Evolutionary conservation across 1,140 invertebrate species (phyloP).

Genomic region (Bicyclus anynana): DNA sequence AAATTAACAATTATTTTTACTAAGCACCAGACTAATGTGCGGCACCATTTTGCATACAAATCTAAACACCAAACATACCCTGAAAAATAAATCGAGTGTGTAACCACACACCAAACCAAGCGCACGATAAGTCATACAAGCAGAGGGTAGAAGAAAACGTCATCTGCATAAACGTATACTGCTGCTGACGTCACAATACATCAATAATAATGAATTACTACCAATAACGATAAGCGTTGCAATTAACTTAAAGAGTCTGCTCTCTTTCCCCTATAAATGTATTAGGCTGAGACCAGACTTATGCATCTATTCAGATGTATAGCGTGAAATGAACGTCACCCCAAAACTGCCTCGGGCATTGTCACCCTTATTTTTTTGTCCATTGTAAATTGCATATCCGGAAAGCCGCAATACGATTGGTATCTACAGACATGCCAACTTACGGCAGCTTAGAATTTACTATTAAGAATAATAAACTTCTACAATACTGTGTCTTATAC

Average conservation of each 20-base stretch:
- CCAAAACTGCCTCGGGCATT: slow-evolving; percentile 30
- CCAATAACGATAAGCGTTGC: slow-evolving; percentile 36
- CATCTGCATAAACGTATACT: slow-evolving; percentile 55
- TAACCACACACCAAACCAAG: slow-evolving; percentile 47
- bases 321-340: slow-evolving; percentile 42
- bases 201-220: slow-evolving; percentile 40
- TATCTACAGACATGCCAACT: slow-evolving; percentile 5
- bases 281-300: slow-evolving; percentile 35
- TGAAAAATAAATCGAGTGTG: slow-evolving; percentile 24
- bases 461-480: too few species aligned
- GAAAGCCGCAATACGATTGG: slow-evolving; percentile 26
- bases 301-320: slow-evolving; percentile 36
- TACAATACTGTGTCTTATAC: too few species aligned
- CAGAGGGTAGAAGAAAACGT: slow-evolving; percentile 5
- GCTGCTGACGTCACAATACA: slow-evolving; percentile 50
- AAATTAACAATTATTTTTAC: too few species aligned
- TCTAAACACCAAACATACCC: background rate
- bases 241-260: slow-evolving; percentile 45
- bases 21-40: too few species aligned
- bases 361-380: slow-evolving; percentile 56
- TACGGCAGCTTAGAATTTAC: background rate
- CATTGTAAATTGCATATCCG: slow-evolving; percentile 49
- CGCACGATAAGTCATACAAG: slow-evolving; percentile 53
- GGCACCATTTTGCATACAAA: too few species aligned
- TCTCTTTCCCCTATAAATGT: slow-evolving; percentile 38